Conservation (phyloP, 2,888 invertebrate genomes). For the Epinotia ramella region DNA sequence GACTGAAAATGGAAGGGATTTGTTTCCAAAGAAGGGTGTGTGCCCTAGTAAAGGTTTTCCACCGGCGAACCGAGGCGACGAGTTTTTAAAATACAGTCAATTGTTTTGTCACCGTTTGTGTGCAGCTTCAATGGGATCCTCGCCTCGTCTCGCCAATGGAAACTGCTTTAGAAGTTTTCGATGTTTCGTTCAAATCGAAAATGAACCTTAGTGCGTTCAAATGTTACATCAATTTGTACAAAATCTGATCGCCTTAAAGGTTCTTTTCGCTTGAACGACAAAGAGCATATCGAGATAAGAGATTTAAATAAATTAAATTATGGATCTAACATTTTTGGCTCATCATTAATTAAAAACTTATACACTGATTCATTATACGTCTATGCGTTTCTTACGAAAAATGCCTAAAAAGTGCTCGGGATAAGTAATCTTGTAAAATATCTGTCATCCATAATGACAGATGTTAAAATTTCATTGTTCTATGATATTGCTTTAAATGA, state of each 20-base stretch:
- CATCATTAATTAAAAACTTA: slow-evolving; percentile 5
- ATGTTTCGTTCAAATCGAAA: slow-evolving; percentile 3
- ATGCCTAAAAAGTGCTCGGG: not conserved
- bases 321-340: slow-evolving; percentile 29
- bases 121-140: too few species aligned
- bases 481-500: slow-evolving; percentile 15
- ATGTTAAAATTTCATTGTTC: slow-evolving; percentile 6
- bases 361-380: not conserved
- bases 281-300: not conserved
- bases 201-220: too few species aligned
- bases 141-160: not conserved
- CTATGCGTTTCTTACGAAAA: slow-evolving; percentile 3
- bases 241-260: not conserved
- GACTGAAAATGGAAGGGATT: slow-evolving; percentile 66
- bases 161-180: not conserved
- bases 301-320: slow-evolving; percentile 26
- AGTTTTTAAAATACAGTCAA: too few species aligned
- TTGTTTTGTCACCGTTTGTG: too few species aligned
- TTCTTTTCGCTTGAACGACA: not conserved
- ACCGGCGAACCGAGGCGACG: too few species aligned
- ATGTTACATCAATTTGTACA: not conserved
- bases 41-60: not conserved
- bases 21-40: slow-evolving; percentile 20
- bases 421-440: slow-evolving; percentile 8
- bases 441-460: slow-evolving; percentile 1